A percentile compares a stretch with the other conserved stretches of the same genome.
These are phyloP conservation scores for Deroplatys truncata DNA, from an alignment of 2,888 invertebrate genomes.

Conservation along the genomic window DNA sequence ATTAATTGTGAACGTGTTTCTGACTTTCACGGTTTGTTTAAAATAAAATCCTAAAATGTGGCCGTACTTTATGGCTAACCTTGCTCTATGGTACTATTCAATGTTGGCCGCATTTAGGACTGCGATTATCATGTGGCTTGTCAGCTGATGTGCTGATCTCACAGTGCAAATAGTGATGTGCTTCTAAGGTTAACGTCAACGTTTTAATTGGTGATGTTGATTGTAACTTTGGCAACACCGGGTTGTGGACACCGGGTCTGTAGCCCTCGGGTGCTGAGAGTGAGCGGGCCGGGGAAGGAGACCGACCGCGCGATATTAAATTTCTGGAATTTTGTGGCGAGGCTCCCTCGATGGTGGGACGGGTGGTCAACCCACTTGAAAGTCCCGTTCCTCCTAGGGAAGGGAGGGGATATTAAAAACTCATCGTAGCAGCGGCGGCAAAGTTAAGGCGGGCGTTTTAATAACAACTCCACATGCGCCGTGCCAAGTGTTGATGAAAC, in stretches of 20 bases:
- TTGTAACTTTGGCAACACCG: neutral
- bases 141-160: too few relatives aligned
- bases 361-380: constrained; percentile 34
- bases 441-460: neutral
- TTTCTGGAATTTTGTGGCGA: constrained; percentile 52
- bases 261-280: neutral
- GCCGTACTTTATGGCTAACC: too few relatives aligned
- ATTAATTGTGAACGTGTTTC: too few relatives aligned
- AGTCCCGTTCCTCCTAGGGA: neutral
- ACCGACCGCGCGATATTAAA: constrained; percentile 46
- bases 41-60: too few relatives aligned
- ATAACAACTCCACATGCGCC: neutral
- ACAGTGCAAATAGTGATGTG: too few relatives aligned
- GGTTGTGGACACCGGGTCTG: neutral
- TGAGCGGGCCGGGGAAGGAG: neutral
- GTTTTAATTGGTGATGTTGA: neutral
- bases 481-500: neutral
- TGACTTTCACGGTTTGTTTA: too few relatives aligned
- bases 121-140: too few relatives aligned
- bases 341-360: constrained; percentile 37
- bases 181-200: too few relatives aligned
- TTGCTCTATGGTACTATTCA: too few relatives aligned
- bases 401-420: constrained; percentile 26
- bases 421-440: constrained; percentile 16
- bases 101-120: too few relatives aligned